A percentile compares a stretch with the other conserved stretches of the same genome.
These are phyloP conservation scores for Aphyosemion australe DNA, from an alignment of 2,113 vertebrate genomes.

Conservation along the genomic window DNA sequence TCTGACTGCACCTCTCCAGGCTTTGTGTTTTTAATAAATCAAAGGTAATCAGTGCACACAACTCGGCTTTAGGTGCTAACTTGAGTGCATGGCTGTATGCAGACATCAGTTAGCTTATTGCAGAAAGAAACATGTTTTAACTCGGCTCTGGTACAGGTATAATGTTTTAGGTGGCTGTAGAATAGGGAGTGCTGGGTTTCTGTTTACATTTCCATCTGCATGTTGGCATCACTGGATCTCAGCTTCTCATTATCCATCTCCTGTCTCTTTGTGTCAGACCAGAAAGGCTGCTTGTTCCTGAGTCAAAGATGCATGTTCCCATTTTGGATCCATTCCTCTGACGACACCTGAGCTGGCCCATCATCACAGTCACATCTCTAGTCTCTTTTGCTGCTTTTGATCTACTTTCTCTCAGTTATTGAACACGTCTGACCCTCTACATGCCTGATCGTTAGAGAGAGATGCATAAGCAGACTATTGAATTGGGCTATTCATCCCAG, in stretches of 20 bases:
- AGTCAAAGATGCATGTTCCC: constrained; percentile 68
- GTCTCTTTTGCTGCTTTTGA: constrained; percentile 16
- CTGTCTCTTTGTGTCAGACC: constrained; percentile 66
- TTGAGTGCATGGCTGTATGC: no score
- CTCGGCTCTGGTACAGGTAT: neutral
- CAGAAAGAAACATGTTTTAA: neutral
- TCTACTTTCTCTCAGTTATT: constrained; percentile 14
- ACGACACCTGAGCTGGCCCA: constrained; percentile 40
- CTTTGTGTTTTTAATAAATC: neutral
- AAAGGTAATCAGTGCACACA: neutral
- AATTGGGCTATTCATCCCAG: constrained; percentile 16
- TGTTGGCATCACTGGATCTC: constrained; percentile 6
- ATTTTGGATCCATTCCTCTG: constrained; percentile 59
- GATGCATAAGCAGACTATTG: constrained; percentile 24
- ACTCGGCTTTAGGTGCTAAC: neutral
- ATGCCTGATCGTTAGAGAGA: constrained; percentile 40
- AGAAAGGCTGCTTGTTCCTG: no score
- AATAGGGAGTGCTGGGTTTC: no score
- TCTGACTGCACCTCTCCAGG: neutral
- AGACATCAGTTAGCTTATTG: neutral
- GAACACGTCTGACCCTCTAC: constrained; percentile 17
- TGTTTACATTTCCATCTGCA: constrained; percentile 9
- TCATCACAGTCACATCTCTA: constrained; percentile 34
- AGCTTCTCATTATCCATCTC: constrained; percentile 43
- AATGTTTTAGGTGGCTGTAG: neutral